These are phyloP conservation scores for Tromatobia lineatoria DNA, from an alignment of 2,888 invertebrate species.

Conservation along the genomic window DNA sequence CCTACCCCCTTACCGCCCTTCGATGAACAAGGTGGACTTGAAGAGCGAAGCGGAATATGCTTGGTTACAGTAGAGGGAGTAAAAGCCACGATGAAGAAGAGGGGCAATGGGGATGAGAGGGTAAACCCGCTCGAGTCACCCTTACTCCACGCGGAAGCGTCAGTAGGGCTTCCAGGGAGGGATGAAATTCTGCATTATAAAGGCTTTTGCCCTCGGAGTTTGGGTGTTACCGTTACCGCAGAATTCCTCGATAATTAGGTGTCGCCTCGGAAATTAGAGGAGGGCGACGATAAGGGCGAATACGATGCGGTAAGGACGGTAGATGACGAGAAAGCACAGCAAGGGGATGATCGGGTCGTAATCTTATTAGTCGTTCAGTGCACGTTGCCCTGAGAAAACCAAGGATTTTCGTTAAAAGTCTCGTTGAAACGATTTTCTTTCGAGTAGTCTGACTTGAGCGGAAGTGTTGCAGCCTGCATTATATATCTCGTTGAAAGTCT, in stretches of 20 bases:
- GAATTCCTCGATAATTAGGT: conserved; percentile 81
- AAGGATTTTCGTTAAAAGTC: conserved; percentile 73
- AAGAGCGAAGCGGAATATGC: conserved; percentile 49
- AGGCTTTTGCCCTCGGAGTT: conserved; percentile 52
- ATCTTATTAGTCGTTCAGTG: conserved; percentile 77
- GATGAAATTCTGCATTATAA: conserved; percentile 62
- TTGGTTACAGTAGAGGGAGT: not conserved
- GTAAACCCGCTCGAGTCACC: conserved; percentile 27
- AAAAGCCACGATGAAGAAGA: not conserved
- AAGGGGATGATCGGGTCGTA: conserved; percentile 68
- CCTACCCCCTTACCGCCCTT: conserved; percentile 10
- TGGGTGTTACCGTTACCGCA: conserved; percentile 62
- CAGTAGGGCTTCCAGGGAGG: conserved; percentile 19
- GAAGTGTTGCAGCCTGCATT: conserved; percentile 59
- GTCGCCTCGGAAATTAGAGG: conserved; percentile 77
- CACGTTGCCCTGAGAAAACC: conserved; percentile 52
- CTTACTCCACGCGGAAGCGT: conserved; percentile 3
- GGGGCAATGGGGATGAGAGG: not conserved
- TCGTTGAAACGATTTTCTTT: conserved; percentile 42
- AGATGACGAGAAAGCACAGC: conserved; percentile 59
- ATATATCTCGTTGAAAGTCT: conserved; percentile 43
- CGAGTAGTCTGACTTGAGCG: conserved; percentile 29
- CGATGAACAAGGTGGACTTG: conserved; percentile 40
- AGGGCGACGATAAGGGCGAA: conserved; percentile 25
- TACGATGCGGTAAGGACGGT: not conserved